Evolutionary conservation across 2,888 invertebrate genomes (phyloP).

Genomic region (Peribatodes rhomboidaria): DNA sequence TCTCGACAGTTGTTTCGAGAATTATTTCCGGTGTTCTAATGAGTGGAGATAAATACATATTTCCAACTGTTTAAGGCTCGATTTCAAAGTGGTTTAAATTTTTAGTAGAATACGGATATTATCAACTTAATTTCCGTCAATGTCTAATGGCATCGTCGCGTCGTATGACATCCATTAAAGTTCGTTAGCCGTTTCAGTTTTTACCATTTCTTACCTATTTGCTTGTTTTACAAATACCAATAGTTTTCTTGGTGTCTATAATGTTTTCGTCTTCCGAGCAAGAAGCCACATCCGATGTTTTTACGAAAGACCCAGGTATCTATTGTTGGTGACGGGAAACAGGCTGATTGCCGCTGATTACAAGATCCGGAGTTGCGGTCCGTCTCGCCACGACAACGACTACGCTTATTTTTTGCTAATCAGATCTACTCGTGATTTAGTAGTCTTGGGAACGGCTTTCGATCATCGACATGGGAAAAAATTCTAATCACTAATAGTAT

Average conservation of each 20-base stretch:
- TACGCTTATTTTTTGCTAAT: conserved; percentile 48
- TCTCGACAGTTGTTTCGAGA: conserved; percentile 37
- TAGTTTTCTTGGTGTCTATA: neutral
- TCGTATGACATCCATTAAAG: too few relatives aligned
- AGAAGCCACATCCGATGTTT: conserved; percentile 71
- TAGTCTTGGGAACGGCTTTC: conserved; percentile 6
- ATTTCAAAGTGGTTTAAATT: neutral
- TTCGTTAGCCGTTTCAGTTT: too few relatives aligned
- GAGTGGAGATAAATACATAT: conserved; percentile 3
- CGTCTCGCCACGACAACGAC: conserved; percentile 43
- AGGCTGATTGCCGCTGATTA: conserved; percentile 57
- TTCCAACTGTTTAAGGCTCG: neutral
- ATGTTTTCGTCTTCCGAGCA: conserved; percentile 29
- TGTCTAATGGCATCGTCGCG: neutral
- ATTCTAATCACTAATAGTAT: too few relatives aligned
- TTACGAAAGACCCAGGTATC: conserved; percentile 44
- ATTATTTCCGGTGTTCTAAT: conserved; percentile 36
- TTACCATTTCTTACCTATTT: neutral
- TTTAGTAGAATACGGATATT: neutral
- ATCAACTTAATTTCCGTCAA: neutral
- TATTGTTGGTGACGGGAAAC: conserved; percentile 61
- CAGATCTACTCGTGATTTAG: conserved; percentile 13
- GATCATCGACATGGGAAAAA: neutral
- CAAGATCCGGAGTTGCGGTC: conserved; percentile 60
- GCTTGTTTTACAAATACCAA: neutral